A percentile compares a stretch with the other conserved stretches of the same genome.
These are phyloP conservation scores for Muricea muricata DNA, from an alignment of 92 coral and sea anemone species.

Conservation along the genomic window DNA sequence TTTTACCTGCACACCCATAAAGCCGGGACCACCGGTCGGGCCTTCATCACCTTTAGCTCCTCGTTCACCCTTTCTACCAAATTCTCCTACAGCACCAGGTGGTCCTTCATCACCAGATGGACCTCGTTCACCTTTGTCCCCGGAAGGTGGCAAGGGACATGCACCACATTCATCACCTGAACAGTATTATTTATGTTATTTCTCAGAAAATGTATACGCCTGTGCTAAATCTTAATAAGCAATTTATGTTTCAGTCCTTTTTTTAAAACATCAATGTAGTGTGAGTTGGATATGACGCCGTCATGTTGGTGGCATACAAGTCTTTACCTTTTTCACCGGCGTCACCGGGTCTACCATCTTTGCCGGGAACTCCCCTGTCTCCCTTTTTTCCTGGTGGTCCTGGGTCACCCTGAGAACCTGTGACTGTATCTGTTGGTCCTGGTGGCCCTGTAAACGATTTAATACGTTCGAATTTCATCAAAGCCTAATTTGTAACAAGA, in stretches of 20 bases:
- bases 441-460: constrained; percentile 52
- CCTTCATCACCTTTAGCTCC: constrained; percentile 68
- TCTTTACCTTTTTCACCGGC: constrained; percentile 63
- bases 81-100: constrained; percentile 60
- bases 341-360: constrained; percentile 54
- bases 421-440: constrained; percentile 54
- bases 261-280: no score
- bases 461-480: background rate
- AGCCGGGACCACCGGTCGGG: constrained; percentile 59
- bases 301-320: no score
- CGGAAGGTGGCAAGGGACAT: constrained; percentile 43
- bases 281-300: no score
- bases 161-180: constrained; percentile 26
- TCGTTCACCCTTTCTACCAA: constrained; percentile 61
- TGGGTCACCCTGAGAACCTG: constrained; percentile 30
- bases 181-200: background rate
- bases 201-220: background rate
- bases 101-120: constrained; percentile 42
- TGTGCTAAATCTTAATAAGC: no score
- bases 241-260: no score
- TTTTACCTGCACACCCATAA: constrained; percentile 54
- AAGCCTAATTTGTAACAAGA: background rate
- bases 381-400: constrained; percentile 54
- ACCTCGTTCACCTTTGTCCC: constrained; percentile 58
- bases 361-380: constrained; percentile 50